Evolutionary conservation across 2,888 invertebrate genomes (phyloP).

Genomic region (Hoplodrina ambigua): DNA sequence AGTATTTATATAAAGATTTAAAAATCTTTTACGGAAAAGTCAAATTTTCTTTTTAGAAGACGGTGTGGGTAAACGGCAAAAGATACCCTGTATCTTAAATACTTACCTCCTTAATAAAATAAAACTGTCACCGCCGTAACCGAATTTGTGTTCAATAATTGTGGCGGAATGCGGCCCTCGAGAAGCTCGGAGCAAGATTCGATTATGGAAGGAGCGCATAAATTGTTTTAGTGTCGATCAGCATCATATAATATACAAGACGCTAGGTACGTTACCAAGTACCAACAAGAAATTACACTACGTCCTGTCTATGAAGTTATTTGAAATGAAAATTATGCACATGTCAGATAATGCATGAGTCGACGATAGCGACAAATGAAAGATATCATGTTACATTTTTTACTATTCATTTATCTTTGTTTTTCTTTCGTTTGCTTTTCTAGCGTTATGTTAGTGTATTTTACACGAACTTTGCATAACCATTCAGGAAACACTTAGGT

Average conservation of each 20-base stretch:
- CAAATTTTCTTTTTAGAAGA: slow-evolving; percentile 12
- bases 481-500: no score
- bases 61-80: slow-evolving; percentile 9
- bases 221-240: slow-evolving; percentile 86
- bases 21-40: slow-evolving; percentile 1
- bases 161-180: slow-evolving; percentile 77
- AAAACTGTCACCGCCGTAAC: slow-evolving; percentile 70
- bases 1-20: not conserved
- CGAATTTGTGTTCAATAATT: slow-evolving; percentile 84
- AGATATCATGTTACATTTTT: no score
- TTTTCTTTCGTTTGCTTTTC: not conserved
- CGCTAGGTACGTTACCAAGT: slow-evolving; percentile 33
- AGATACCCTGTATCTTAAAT: slow-evolving; percentile 43
- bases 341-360: not conserved
- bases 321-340: not conserved
- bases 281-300: slow-evolving; percentile 24
- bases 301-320: slow-evolving; percentile 4
- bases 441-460: no score
- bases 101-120: slow-evolving; percentile 56
- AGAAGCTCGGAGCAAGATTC: slow-evolving; percentile 76
- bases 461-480: no score
- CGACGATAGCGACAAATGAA: no score
- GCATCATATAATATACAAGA: slow-evolving; percentile 63
- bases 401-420: not conserved
- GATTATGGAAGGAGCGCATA: slow-evolving; percentile 81